Evolutionary conservation across 2,888 invertebrate genomes (phyloP), one percentile per base, ranked within the genome.

Genomic region (Cheilosia vernalis): DNA sequence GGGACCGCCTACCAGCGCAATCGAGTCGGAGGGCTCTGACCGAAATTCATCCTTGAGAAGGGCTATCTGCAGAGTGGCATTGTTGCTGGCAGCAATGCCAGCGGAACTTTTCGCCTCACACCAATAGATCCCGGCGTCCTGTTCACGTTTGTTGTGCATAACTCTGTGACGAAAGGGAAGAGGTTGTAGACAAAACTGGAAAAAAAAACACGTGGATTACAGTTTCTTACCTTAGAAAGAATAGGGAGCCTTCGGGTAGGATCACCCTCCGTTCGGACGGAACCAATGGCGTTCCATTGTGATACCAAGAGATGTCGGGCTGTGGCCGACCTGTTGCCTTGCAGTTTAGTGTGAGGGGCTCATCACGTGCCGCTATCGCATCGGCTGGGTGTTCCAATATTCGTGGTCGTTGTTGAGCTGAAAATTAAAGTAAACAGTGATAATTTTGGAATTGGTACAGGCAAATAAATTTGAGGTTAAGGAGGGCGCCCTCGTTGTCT

Each of bases 51-150:
- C 89, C 61, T 88, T 88, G 10, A 89, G 82, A 21, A 88, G 95
- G 91, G 96, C 96, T 88, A 96, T 95, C 92, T 95, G 95, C 87
- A 97, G 93, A 53, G 96, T 95, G 61, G 96, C 97, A 90, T 96
- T 96, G 87, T 95, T 93, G 89, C 96, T 96, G 87, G 94, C 93
- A 56, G 95, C 95, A 58, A 93, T 94, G n/a, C 97, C 97, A 40
- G 94, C 95, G 76, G 94, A 92, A 91, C 96, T 97, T 88, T 93
- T 94, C 4, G 96, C 97, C 83, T 96, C 95, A 90, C 97, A 97
- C 95, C 96, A 96, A 90, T 97, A 97, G 24, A 95, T 94, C 7
- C 97, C 96, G 15, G 95, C 95, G 89, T 95, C 95, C 87, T 95
- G 95, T 88, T 95, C 95, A 90, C 95, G 95, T 91, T 96, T 96